Evolutionary conservation across 1,140 invertebrate species (phyloP), one percentile per base, ranked within the genome.

Genomic region (Cephus cinctus): DNA sequence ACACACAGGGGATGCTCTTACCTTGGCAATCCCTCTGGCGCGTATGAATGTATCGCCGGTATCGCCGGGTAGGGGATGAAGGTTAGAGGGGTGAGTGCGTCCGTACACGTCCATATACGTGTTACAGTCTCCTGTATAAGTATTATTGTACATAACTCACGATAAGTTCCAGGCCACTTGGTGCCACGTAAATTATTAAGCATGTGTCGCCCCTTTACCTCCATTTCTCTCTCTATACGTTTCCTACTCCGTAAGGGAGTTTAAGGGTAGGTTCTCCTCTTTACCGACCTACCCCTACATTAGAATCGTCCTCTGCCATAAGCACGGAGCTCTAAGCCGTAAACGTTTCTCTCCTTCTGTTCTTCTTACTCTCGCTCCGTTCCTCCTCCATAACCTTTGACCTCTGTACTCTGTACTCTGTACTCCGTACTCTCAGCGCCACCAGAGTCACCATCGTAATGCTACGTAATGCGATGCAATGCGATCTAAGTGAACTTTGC

Each of bases 181-280:
- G 62, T 59, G 54, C 56, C 45, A 43, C 46, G 63, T 66, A 63
- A 66, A 66, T 66, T 66, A 66, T 66, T 66, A 63, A 66, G 60
- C 63, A 59, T 59, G 56, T 55, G 62, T 65, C 59, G 56, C 52
- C 55, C 48, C 50, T 52, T 60, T 55, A 46, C 55, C 54, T 53
- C n/a, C n/a, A n/a, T n/a, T n/a, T n/a, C n/a, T n/a, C n/a, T n/a
- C n/a, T n/a, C n/a, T n/a, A n/a, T n/a, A n/a, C n/a, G n/a, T n/a
- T n/a, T n/a, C n/a, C n/a, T n/a, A n/a, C n/a, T n/a, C n/a, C n/a
- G n/a, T n/a, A n/a, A n/a, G n/a, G n/a, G n/a, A n/a, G n/a, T n/a
- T n/a, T n/a, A n/a, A n/a, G n/a, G n/a, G n/a, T n/a, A n/a, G n/a
- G n/a, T n/a, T n/a, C n/a, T n/a, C n/a, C n/a, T n/a, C n/a, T n/a